Percentiles rank a stretch among this genome's conserved stretches.
Evolutionary conservation across 1,140 invertebrate species (phyloP).

Genomic region (Heterodera carotae): DNA sequence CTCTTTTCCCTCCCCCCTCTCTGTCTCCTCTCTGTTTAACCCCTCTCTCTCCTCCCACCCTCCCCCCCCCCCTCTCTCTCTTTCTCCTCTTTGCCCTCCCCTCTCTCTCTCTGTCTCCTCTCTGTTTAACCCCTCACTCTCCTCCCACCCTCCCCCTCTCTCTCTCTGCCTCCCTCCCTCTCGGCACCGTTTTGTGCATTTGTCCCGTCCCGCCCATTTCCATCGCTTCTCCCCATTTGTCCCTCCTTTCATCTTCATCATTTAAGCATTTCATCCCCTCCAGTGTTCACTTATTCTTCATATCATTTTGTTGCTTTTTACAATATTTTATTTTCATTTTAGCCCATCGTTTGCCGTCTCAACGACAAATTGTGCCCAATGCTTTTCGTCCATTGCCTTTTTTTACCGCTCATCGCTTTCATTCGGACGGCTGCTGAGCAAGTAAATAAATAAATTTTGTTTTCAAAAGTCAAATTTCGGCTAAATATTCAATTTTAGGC

Average conservation of each 20-base stretch:
- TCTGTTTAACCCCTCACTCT: too few relatives aligned
- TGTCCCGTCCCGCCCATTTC: not conserved
- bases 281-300: not conserved
- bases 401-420: not conserved
- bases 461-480: slow-evolving; percentile 6
- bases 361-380: too few relatives aligned
- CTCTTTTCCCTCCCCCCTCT: not conserved
- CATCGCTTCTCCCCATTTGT: too few relatives aligned
- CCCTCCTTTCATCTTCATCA: not conserved
- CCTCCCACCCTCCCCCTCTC: too few relatives aligned
- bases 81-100: slow-evolving; percentile 1
- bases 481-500: slow-evolving; percentile 2
- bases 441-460: not conserved
- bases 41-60: not conserved
- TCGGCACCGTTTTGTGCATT: not conserved
- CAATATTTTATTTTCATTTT: not conserved
- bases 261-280: not conserved
- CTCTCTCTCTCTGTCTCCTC: too few relatives aligned
- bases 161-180: too few relatives aligned
- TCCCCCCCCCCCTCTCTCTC: not conserved
- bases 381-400: not conserved
- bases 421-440: not conserved
- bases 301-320: not conserved
- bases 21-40: not conserved
- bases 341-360: not conserved